Percentiles rank a stretch among this genome's conserved stretches.
These are phyloP conservation scores for Pteronura brasiliensis DNA, from an alignment of 2,113 vertebrate species.

Conservation along the genomic window DNA sequence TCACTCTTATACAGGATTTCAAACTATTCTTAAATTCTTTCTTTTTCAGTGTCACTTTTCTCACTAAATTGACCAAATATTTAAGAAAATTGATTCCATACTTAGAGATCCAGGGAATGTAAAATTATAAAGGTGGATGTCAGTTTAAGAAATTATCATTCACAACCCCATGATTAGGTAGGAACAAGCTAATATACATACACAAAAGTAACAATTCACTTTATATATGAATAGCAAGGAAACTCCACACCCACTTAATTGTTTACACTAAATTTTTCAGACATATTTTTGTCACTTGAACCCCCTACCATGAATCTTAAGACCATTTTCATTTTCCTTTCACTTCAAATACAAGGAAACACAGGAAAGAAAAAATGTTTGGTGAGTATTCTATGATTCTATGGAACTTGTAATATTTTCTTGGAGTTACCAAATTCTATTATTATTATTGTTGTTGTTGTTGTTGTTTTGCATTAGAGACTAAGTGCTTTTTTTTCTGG, in stretches of 20 bases:
- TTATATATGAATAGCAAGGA: background rate
- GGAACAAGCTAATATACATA: background rate
- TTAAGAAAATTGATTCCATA: background rate
- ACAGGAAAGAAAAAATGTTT: background rate
- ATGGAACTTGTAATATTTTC: background rate
- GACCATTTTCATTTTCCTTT: background rate
- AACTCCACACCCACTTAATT: background rate
- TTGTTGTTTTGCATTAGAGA: background rate
- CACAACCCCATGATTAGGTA: background rate
- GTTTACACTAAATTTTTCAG: background rate
- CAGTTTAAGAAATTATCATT: background rate
- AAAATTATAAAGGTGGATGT: background rate
- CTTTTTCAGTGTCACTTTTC: background rate
- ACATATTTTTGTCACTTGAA: background rate
- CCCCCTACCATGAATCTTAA: background rate
- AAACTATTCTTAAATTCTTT: background rate
- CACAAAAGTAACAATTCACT: background rate
- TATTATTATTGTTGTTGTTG: background rate
- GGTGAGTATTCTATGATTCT: background rate
- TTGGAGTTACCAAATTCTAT: background rate
- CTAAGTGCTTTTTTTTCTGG: background rate
- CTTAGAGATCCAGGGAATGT: background rate
- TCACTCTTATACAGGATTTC: background rate
- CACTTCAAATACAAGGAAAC: background rate
- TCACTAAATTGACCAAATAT: background rate